Evolutionary conservation across 2,888 invertebrate genomes (phyloP), one percentile per base, ranked within the genome.

Genomic region (Raillietiella orientalis): DNA sequence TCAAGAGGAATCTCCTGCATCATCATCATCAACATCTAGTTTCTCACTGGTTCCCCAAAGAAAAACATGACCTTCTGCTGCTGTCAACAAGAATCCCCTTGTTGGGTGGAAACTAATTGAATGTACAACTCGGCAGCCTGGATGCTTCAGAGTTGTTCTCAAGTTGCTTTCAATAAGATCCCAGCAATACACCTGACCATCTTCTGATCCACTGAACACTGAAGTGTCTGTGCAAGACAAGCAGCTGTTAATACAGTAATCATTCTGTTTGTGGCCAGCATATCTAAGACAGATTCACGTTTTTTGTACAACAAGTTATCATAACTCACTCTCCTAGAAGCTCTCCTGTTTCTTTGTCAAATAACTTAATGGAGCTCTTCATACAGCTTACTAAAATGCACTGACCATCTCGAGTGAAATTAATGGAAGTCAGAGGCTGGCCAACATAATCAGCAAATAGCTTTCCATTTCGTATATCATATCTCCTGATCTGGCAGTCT

Each of bases 381-480:
- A 72, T 59, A 35, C 77, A 71, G 35, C 77, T 71, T 2, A 65
- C 58, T 11, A 99, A 52, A 31, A 74, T 54, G 41, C 93, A 93
- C 40, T 90, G 87, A 1, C 72, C 74, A 45, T 99, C 96, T 35
- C 69, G 61, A 1, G 87, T 84, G 36, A 87, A 59, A 17, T 17
- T 6, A n/a, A 17, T 17, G n/a, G n/a, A n/a, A n/a, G n/a, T n/a
- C n/a, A n/a, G n/a, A n/a, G n/a, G n/a, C 59, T 70, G 61, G 33
- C 77, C 79, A 26, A 84, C 56, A 41, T 65, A 71, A 47, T 93
- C 90, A 2, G 64, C 57, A 28, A 59, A 55, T 42, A 87, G 53
- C 41, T 66, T 60, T 0, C 84, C 90, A 34, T 64, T 62, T 27
- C 96, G 53, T 24, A 99, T 57, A 49, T 93, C 96, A 42, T 96